Evolutionary conservation across 2,888 invertebrate genomes (phyloP), one percentile per base, ranked within the genome.

Genomic region (Watsonalla binaria): DNA sequence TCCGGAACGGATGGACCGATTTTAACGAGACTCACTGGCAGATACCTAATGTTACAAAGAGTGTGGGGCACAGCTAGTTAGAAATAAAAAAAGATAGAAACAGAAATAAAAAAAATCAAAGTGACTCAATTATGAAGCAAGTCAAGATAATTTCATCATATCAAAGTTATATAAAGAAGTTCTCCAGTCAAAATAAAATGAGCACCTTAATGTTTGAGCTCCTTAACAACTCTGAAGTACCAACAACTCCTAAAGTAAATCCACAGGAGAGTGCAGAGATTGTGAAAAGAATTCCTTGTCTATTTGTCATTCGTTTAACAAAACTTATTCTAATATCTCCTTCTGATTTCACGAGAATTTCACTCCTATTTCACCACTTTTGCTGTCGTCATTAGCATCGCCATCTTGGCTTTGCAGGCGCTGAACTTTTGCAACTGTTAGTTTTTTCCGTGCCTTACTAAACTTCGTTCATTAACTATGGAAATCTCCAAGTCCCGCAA

Each of bases 361-460:
- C 35, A 6, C 14, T 48, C 37, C 48, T 48, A 48, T 14, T 37
- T 6, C 48, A 5, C 48, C 14, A 35, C 48, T 48, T 39, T 37
- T 34, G 13, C 37, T 33, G 35, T 62, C 51, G 60, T 69, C 59
- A 69, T 73, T 69, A 63, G 49, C 63, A 68, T 67, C 62, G 57
- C 51, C 56, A 63, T 66, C 53, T 46, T 60, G 64, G 60, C 68
- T 70, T 71, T 66, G 66, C 67, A 74, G 70, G 67, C 61, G 60
- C 57, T 49, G 56, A 62, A 60, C 54, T 62, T 64, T 37, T 49
- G 15, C 39, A 37, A 14, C 49, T 37, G 37, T 49, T 37, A 39
- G 49, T 15, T 37, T 62, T 61, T 56, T 63, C 60, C 56, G 51
- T 58, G 56, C 53, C 61, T 62, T 60, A 59, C 54, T 59, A 54